Base-by-base conservation (phyloP, 1,140 invertebrate species). In the Drosophila tani region DNA sequence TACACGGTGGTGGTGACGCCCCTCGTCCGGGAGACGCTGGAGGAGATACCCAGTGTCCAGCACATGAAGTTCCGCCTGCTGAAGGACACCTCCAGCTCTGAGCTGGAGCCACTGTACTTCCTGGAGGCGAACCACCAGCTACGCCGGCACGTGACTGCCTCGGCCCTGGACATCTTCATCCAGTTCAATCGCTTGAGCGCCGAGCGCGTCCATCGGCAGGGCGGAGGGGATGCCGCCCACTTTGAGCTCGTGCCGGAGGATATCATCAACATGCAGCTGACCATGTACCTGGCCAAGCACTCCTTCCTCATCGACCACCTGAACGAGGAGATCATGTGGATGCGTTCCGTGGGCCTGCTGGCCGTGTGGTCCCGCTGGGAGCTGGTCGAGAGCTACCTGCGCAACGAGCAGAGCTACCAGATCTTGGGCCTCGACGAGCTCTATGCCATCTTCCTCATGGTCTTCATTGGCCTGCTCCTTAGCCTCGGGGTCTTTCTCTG, bases 271-370 rank as follows among this genome's bases (percentile, higher is more conserved):
- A n/a, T 91, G 62, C 85, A 85, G 57, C 5, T 90, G 50, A 85
- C 82, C 12, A 90, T 85, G 82, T 90, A 90, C n/a, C 50, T 90
- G 21, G 38, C 47, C 5, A 90, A 90, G 58, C 85, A 90, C 38
- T 90, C 85, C 2, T 91, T 80, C n/a, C 82, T 90, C 9, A 68
- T 82, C 27, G 86, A 90, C 43, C 75, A 82, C 3, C 64, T 90
- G 1, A 90, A 90, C 47, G 85, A 90, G 35, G 69, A 91, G 64
- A 91, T 90, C 41, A 76, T 86, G 46, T 85, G 81, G 86, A 77
- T 90, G 82, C 71, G 82, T 0, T 82, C 86, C 2, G 79, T 64
- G 7, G 85, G 85, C 3, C 46, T 90, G 9, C 29, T 91, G 17
- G 35, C 75, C 3, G 49, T 79, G 9, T 91, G 86, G 85, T 50